These are phyloP conservation scores for Drosophila sproati DNA, from an alignment of 1,140 invertebrate species.

Conservation along the genomic window DNA sequence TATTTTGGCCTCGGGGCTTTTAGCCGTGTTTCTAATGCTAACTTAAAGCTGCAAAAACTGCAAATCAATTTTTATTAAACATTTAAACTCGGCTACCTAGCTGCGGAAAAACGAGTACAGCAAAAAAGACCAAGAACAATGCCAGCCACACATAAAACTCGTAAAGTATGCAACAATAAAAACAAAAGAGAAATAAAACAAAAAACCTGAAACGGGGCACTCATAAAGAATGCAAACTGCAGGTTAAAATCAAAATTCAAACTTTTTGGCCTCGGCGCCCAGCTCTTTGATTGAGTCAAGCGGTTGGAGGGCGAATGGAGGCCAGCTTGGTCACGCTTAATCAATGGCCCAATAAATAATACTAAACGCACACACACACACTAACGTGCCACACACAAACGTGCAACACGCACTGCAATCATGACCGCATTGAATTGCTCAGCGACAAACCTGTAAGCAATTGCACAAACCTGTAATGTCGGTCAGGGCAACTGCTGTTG, in stretches of 20 bases:
- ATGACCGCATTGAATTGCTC: constrained; percentile 65
- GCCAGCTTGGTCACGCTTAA: constrained; percentile 67
- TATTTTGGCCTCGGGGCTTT: constrained; percentile 43
- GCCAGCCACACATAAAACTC: neutral
- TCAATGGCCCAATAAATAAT: constrained; percentile 74
- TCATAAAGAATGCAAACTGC: constrained; percentile 69
- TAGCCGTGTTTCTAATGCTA: constrained; percentile 49
- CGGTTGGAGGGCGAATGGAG: constrained; percentile 6
- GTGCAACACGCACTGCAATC: constrained; percentile 41
- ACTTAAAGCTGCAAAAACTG: constrained; percentile 59
- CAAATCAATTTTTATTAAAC: constrained; percentile 73
- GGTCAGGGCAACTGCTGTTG: neutral
- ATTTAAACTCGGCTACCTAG: constrained; percentile 34
- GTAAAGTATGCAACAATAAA: constrained; percentile 27
- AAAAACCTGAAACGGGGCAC: constrained; percentile 28
- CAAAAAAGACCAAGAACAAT: neutral
- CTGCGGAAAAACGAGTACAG: too few species aligned
- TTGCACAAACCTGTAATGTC: constrained; percentile 71
- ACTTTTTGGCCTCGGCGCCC: constrained; percentile 42
- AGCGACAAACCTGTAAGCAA: constrained; percentile 72
- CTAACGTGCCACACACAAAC: constrained; percentile 26
- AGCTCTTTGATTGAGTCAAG: constrained; percentile 59
- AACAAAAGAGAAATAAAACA: neutral
- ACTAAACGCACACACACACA: constrained; percentile 28
- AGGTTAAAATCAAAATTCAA: constrained; percentile 55